Evolutionary conservation across 2,113 vertebrate species (phyloP), one percentile per base, ranked within the genome.

Genomic region (Dasyprocta punctata): DNA sequence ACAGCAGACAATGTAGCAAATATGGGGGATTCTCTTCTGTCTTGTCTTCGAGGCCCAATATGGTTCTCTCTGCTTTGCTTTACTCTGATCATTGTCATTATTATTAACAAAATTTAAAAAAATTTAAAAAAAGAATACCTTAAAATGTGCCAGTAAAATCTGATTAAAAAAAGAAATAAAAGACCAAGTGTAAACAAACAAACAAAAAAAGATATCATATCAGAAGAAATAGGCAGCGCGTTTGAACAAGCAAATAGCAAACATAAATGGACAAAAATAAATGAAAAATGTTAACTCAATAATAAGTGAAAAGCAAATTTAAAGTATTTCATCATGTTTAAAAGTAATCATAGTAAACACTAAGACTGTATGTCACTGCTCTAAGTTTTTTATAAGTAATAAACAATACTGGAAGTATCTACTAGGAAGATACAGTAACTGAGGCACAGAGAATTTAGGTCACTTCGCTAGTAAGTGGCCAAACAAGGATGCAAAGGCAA

Each of bases 201-300:
- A n/a, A n/a, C n/a, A n/a, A n/a, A n/a, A n/a, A 94, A 92, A 49
- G 12, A 41, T 12, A 73, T 63, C 58, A 54, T 28, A 47, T 85
- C 49, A 80, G 41, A 78, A 90, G 85, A 56, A 24, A 47, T 41
- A 73, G 67, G 52, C 33, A 80, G 44, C 63, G 49, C 49, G 61
- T 85, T 83, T 92, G 41, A 90, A n/a, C 24, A 92, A 81, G 13
- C n/a, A 96, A 91, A 71, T 63, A 91, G 86, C 36, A 94, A 92
- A 91, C 2, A 82, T 24, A 90, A 60, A n/a, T 90, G 30, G 28
- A 77, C 78, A 63, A 95, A 87, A 95, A 83, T 52, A 33, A 9
- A 49, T 41, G 14, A 36, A 92, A 61, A 92, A 61, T 30, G 11
- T 77, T 65, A 58, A 63, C 16, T 81, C 41, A 90, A 86, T 41